phyloP scores from a whole-genome alignment of 2,888 invertebrate genomes.

The Lasioglossum calceatum region DNA sequence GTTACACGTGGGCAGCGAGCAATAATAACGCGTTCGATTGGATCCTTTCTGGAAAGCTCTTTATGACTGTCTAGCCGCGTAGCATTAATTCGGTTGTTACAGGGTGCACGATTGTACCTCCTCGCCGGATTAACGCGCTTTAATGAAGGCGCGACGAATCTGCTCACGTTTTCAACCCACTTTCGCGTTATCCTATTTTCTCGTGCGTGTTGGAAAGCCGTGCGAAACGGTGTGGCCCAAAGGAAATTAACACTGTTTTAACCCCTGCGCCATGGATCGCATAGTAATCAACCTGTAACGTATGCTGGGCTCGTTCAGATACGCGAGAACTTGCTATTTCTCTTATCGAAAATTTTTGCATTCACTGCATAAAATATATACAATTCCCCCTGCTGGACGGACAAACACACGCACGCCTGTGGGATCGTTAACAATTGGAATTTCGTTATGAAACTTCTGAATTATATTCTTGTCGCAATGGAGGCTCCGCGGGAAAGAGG shows the following conservation, averaged over 20 bases:
- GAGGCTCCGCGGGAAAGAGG: too few relatives aligned
- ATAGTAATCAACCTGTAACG: too few relatives aligned
- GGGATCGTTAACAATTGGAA: too few relatives aligned
- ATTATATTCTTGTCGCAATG: too few relatives aligned
- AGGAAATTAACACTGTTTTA: too few relatives aligned
- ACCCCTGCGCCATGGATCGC: too few relatives aligned
- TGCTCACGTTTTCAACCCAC: not conserved
- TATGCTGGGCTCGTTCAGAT: too few relatives aligned
- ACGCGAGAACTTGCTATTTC: not conserved
- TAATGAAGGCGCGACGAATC: not conserved
- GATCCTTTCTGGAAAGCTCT: not conserved
- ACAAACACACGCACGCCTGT: too few relatives aligned
- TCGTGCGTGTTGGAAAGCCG: not conserved
- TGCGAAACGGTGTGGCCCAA: too few relatives aligned
- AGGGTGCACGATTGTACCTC: not conserved
- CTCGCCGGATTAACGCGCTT: not conserved
- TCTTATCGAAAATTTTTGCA: not conserved
- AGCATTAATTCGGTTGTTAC: not conserved
- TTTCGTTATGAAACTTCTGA: too few relatives aligned
- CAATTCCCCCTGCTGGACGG: too few relatives aligned
- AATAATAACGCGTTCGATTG: not conserved
- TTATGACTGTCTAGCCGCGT: not conserved
- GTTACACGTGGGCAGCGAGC: not conserved
- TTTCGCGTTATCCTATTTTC: not conserved
- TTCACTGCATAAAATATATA: too few relatives aligned